A percentile compares a stretch with the other conserved stretches of the same genome.
Conservation (phyloP, 2,797 vertebrate species). For the Passerculus sandwichensis region DNA sequence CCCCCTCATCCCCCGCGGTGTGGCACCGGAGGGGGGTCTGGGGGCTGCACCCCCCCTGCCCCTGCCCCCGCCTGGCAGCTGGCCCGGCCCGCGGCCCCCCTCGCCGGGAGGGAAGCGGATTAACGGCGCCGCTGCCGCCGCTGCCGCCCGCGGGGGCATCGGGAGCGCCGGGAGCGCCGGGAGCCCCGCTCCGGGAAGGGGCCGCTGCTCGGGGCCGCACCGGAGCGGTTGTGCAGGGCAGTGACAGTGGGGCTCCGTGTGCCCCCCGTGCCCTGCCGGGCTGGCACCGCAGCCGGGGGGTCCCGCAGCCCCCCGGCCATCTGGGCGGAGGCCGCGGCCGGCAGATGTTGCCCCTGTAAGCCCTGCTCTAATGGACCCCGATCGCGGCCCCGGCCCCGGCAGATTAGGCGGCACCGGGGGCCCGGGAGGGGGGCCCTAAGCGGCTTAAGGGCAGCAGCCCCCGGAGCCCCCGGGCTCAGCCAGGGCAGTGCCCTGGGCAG, state of each 20-base stretch:
- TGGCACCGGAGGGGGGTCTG: background rate
- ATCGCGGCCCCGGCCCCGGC: background rate
- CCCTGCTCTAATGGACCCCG: constrained; percentile 10
- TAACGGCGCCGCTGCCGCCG: background rate
- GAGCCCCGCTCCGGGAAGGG: background rate
- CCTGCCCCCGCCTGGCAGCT: background rate
- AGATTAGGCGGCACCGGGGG: constrained; percentile 7
- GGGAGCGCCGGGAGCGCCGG: background rate
- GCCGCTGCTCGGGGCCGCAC: fast-evolving
- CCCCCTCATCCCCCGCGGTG: background rate
- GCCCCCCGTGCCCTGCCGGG: background rate
- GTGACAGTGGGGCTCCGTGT: fast-evolving
- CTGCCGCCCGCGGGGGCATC: background rate
- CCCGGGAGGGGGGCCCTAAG: constrained; percentile 7
- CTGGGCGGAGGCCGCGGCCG: background rate
- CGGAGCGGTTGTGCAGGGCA: fast-evolving
- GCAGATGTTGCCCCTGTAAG: constrained; percentile 63
- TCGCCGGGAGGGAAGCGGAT: background rate
- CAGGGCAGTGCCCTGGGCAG: background rate
- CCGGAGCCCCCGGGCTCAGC: background rate
- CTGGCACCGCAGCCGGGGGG: background rate
- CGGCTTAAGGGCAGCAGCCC: background rate
- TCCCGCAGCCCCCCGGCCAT: background rate
- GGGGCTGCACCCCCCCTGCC: background rate
- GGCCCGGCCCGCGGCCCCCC: background rate